Percentiles rank a stretch among this genome's conserved stretches.
Evolutionary conservation across 2,888 invertebrate species (phyloP).

Genomic region (Muscina levida): DNA sequence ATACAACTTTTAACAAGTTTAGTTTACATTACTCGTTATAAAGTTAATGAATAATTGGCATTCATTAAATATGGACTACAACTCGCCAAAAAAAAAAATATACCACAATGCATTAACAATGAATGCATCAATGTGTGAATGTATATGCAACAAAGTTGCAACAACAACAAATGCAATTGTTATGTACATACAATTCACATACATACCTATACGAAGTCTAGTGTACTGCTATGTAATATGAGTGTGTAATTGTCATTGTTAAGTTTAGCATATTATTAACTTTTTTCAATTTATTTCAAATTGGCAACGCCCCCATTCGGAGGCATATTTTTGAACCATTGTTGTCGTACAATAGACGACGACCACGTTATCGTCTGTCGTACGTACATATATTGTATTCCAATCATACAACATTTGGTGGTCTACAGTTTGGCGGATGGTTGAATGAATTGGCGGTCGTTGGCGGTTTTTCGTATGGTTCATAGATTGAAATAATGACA

Average conservation of each 20-base stretch:
- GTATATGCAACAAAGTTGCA: conserved; percentile 43
- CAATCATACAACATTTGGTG: conserved; percentile 54
- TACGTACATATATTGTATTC: conserved; percentile 47
- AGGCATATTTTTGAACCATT: conserved; percentile 43
- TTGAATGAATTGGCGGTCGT: conserved; percentile 21
- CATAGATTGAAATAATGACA: conserved; percentile 62
- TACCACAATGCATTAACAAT: conserved; percentile 17
- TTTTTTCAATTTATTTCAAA: conserved; percentile 46
- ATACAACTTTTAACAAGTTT: no score
- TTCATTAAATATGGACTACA: conserved; percentile 8
- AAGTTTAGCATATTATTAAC: conserved; percentile 59
- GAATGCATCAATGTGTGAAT: conserved; percentile 21
- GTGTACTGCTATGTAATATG: background rate
- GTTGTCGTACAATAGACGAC: conserved; percentile 18
- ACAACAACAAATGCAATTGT: conserved; percentile 53
- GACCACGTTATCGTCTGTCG: background rate
- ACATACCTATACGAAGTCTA: background rate
- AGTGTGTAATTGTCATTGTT: conserved; percentile 55
- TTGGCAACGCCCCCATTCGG: conserved; percentile 52
- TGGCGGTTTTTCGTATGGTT: conserved; percentile 46
- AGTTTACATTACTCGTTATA: background rate
- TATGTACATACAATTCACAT: conserved; percentile 5
- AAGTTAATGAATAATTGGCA: conserved; percentile 37
- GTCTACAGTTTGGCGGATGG: background rate
- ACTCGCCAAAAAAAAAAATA: background rate